phyloP scores from a whole-genome alignment of 2,888 invertebrate species.

The Ctenicera cuprea region DNA sequence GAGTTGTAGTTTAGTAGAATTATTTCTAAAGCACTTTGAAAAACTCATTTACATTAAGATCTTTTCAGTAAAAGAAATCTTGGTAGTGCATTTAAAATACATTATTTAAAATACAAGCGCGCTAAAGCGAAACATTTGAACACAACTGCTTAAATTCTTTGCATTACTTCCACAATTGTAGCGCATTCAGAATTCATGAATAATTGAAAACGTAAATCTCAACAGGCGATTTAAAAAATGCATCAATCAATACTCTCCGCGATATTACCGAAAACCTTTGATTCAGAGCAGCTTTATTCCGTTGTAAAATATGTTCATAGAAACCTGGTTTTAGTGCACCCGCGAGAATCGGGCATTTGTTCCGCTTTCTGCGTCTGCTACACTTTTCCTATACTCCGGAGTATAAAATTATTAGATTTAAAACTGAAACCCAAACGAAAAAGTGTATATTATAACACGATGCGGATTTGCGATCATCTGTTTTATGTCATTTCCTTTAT shows the following conservation, averaged over 20 bases:
- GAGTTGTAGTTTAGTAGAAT: too few species aligned
- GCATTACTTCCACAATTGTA: constrained; percentile 20
- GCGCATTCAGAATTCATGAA: constrained; percentile 22
- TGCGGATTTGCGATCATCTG: constrained; percentile 19
- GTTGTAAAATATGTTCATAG: constrained; percentile 48
- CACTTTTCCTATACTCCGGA: constrained; percentile 32
- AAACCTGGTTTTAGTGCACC: constrained; percentile 52
- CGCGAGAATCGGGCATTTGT: constrained; percentile 58
- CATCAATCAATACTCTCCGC: constrained; percentile 42
- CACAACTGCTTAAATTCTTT: constrained; percentile 26
- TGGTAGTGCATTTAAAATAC: neutral
- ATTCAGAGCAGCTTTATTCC: constrained; percentile 42
- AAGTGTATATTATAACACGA: constrained; percentile 16
- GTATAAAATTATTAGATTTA: constrained; percentile 36
- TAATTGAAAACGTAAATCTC: constrained; percentile 46
- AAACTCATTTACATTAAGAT: too few species aligned
- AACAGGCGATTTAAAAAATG: constrained; percentile 42
- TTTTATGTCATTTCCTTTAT: neutral
- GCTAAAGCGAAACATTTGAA: neutral
- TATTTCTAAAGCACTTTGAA: too few species aligned
- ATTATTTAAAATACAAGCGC: constrained; percentile 10
- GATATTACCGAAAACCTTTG: constrained; percentile 41
- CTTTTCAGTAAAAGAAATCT: neutral
- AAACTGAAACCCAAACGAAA: constrained; percentile 24
- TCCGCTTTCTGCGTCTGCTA: constrained; percentile 44